Evolutionary conservation across 2,888 invertebrate species (phyloP).

Genomic region (Bimastos eiseni): DNA sequence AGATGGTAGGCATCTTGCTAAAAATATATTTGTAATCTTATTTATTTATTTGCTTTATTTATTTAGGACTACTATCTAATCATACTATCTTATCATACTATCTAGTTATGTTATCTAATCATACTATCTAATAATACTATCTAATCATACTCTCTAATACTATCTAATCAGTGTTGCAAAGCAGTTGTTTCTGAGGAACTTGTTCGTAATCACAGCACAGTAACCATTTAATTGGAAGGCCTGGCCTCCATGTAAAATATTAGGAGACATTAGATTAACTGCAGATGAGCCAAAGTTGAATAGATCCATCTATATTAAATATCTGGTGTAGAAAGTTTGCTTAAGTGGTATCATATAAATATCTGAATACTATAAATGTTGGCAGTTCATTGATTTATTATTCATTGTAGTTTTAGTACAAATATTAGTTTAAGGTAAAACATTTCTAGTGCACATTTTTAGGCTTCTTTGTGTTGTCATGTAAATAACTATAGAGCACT

Average conservation of each 20-base stretch:
- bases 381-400: too few relatives aligned
- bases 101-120: too few relatives aligned
- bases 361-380: too few relatives aligned
- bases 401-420: background rate
- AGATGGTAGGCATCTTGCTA: conserved; percentile 41
- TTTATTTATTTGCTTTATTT: background rate
- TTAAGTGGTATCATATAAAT: too few relatives aligned
- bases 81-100: too few relatives aligned
- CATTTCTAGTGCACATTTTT: background rate
- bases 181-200: too few relatives aligned
- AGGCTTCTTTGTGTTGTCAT: background rate
- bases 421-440: background rate
- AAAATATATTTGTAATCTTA: background rate
- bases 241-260: background rate
- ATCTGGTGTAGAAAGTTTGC: background rate
- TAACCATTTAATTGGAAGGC: conserved; percentile 68
- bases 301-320: background rate
- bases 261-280: background rate
- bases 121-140: too few relatives aligned
- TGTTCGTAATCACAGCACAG: too few relatives aligned
- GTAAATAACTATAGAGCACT: too few relatives aligned
- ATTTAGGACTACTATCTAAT: background rate
- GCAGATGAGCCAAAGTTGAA: background rate
- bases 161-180: too few relatives aligned
- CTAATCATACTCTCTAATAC: too few relatives aligned